Base-by-base conservation (phyloP, 2,888 invertebrate species). In the Aricia artaxerxes region DNA sequence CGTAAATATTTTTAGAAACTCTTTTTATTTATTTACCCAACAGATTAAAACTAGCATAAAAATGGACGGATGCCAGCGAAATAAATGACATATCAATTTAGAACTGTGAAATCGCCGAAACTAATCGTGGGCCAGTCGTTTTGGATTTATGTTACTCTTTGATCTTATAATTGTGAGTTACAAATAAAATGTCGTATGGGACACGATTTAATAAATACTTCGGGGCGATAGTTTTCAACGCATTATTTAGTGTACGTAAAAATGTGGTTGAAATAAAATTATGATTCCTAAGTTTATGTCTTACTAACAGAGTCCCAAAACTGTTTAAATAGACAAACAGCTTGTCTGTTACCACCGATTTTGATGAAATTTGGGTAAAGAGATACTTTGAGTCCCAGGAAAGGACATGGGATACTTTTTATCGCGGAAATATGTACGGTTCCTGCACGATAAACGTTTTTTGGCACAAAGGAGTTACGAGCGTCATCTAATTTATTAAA, bases 41-140 rank as follows among this genome's bases (percentile, higher is more conserved):
- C 69, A 69, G 69, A 75, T 76, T 53, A 57, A 76, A 76, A 76
- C 76, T 53, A 76, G 35, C 76, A 57, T 53, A 76, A 57, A 76
- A 57, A 76, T 76, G 76, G 76, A 76, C 53, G 57, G 53, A 11
- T 53, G 76, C 76, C 76, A 76, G 57, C 13, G 40, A 73, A 73
- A 73, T 73, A 76, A 75, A 44, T 75, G 49, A 76, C 53, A 76
- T 57, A 76, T 76, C 76, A 76, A 76, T 76, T 53, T 76, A 76
- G 76, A 57, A 76, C 76, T 76, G 76, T 76, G 76, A 76, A 76
- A 76, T 57, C 76, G 31, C n/a, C 57, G 76, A 76, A 76, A 53
- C 76, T 53, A 76, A 76, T 76, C 57, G 53, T 38, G 35, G 16
- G 16, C 11, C 9, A 5, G 57, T 76, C 76, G 76, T 53, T 49